These are phyloP conservation scores for Aleiodes testaceus DNA, from an alignment of 2,888 invertebrate genomes.

Conservation along the genomic window DNA sequence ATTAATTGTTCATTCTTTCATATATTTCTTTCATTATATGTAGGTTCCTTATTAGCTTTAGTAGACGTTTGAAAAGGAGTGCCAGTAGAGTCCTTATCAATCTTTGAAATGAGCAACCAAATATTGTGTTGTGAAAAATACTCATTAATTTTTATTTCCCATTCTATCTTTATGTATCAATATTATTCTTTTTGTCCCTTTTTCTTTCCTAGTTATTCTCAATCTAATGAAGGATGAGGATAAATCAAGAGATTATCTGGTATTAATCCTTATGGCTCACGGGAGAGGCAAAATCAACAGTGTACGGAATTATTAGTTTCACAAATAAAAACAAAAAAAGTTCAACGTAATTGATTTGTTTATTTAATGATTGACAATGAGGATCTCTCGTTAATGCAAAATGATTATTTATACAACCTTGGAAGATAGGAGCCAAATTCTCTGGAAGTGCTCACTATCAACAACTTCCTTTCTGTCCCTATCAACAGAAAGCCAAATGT, in stretches of 20 bases:
- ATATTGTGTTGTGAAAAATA: not conserved
- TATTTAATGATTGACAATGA: too few species aligned
- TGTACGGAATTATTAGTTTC: too few species aligned
- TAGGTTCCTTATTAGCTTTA: slow-evolving; percentile 8
- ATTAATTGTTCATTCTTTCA: slow-evolving; percentile 3
- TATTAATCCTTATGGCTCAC: slow-evolving; percentile 71
- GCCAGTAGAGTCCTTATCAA: slow-evolving; percentile 21
- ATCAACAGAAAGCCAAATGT: too few species aligned
- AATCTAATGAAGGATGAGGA: slow-evolving; percentile 77
- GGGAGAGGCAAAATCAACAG: too few species aligned
- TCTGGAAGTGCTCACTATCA: too few species aligned
- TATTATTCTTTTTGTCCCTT: not conserved
- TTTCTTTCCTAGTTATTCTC: slow-evolving; percentile 34
- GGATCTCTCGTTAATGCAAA: too few species aligned
- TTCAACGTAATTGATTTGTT: too few species aligned
- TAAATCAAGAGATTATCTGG: slow-evolving; percentile 74
- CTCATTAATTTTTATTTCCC: not conserved
- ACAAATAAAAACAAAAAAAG: too few species aligned
- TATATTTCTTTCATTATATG: not conserved
- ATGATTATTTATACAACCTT: too few species aligned
- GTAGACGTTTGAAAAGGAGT: slow-evolving; percentile 2
- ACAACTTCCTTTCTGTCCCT: too few species aligned
- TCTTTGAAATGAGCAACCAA: not conserved
- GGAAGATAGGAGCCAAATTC: too few species aligned
- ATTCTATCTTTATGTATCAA: too few species aligned